Base-by-base conservation (phyloP, 1,140 invertebrate species). In the Campoletis sonorensis region DNA sequence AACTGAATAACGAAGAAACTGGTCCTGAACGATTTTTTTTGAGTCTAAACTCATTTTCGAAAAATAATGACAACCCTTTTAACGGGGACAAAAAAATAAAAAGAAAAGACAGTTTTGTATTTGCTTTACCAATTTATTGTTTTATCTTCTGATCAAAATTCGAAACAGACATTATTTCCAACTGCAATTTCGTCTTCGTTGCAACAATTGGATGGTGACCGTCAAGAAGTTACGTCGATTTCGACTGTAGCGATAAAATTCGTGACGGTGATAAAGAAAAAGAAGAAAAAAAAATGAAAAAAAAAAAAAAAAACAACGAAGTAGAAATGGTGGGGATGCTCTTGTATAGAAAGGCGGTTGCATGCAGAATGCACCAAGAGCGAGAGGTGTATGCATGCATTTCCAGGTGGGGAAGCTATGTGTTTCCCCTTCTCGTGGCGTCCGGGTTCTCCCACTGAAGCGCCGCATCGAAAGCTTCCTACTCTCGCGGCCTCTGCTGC, bases 381-480 rank as follows among this genome's bases (percentile, higher is more conserved):
- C 68, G 68, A 15, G 30, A 37, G 68, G 68, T 70, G 68, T 13
- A 70, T 70, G 68, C 68, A 70, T n/a, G n/a, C 40, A 45, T 45
- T 70, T 70, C 40, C 30, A 70, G 68, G 68, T 70, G 68, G 68
- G 68, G 68, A 37, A 70, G 30, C 30, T 37, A 70, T 70, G 68
- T 8, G 30, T 1, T 70, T 54, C 30, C 30, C 68, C 68, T n/a
- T 40, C 68, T 37, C 15, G 7, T 27, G 15, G 64, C 27, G 23
- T 33, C 68, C 27, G 68, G 68, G 68, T 70, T 30, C 51, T 54
- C 51, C 51, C 51, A 54, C 51, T 54, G 16, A 4, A 4, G 18
- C 51, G n/a, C n/a, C n/a, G n/a, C 0, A 54, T 45, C 40, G 40
- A 54, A 54, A 54, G 51, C 51, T 54, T 54, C 51, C 51, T 54